phyloP scores from a whole-genome alignment of 1,140 invertebrate species.

The Saccostrea echinata region DNA sequence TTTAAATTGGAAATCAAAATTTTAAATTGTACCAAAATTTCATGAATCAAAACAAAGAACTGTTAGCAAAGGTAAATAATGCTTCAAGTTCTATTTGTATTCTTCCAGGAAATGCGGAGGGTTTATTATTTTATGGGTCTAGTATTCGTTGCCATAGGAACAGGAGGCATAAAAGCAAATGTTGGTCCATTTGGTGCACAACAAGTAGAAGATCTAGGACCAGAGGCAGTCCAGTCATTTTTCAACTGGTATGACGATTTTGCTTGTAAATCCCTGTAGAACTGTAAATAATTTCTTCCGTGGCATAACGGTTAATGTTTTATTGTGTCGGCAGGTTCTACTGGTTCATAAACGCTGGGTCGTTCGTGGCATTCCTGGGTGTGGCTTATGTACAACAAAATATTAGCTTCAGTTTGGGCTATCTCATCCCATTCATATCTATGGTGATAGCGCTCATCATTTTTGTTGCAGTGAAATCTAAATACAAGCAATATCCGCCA shows the following conservation, averaged over 20 bases:
- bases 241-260: slow-evolving; percentile 80
- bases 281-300: background rate
- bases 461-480: slow-evolving; percentile 69
- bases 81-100: background rate
- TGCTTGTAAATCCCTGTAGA: too few relatives aligned
- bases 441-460: slow-evolving; percentile 76
- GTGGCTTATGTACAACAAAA: slow-evolving; percentile 82
- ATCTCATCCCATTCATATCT: slow-evolving; percentile 78
- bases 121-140: slow-evolving; percentile 71
- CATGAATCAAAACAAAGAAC: too few relatives aligned
- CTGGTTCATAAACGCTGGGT: slow-evolving; percentile 82
- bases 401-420: slow-evolving; percentile 81
- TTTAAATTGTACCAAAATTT: too few relatives aligned
- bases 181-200: slow-evolving; percentile 82
- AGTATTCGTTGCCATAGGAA: slow-evolving; percentile 79
- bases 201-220: slow-evolving; percentile 79
- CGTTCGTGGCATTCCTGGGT: slow-evolving; percentile 80
- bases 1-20: background rate
- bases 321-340: slow-evolving; percentile 76
- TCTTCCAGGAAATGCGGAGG: slow-evolving; percentile 64
- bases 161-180: slow-evolving; percentile 81
- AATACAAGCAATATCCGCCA: slow-evolving; percentile 64
- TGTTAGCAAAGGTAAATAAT: too few relatives aligned
- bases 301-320: too few relatives aligned
- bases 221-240: slow-evolving; percentile 78